Percentiles rank a stretch among this genome's conserved stretches.
Conservation (phyloP, 2,797 vertebrate species). For the Sebastes flavidus region DNA sequence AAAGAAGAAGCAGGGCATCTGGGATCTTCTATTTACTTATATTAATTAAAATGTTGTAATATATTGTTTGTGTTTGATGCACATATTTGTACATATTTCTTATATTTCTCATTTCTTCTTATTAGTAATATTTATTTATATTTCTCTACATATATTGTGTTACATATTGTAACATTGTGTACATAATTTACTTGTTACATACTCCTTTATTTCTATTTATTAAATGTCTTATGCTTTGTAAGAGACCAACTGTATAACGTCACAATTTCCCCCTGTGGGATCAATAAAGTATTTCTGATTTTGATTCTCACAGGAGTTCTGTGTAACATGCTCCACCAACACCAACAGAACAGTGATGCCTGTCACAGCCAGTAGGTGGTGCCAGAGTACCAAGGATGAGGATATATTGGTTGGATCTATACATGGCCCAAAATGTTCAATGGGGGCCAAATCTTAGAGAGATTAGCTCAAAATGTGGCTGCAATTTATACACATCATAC, state of each 20-base stretch:
- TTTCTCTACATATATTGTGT: too few species aligned
- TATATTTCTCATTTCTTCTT: too few species aligned
- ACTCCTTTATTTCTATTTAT: too few species aligned
- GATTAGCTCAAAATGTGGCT: neutral
- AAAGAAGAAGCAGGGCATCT: neutral
- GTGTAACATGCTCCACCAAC: neutral
- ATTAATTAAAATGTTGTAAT: fast-evolving
- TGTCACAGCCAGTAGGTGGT: conserved; percentile 58
- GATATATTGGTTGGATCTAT: fast-evolving
- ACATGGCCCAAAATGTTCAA: neutral
- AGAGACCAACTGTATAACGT: too few species aligned
- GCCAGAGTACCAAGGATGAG: conserved; percentile 48
- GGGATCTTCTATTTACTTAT: too few species aligned
- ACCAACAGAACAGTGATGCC: conserved; percentile 3
- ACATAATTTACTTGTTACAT: too few species aligned
- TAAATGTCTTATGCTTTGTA: too few species aligned
- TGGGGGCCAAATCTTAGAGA: neutral
- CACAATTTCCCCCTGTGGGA: too few species aligned
- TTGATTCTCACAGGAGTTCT: neutral
- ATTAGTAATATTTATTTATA: too few species aligned
- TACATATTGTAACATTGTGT: too few species aligned
- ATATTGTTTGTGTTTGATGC: too few species aligned
- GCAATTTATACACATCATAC: neutral
- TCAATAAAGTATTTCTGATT: neutral
- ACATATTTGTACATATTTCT: too few species aligned